Evolutionary conservation across 2,113 vertebrate genomes (phyloP).

Genomic region (Smithornis capensis): DNA sequence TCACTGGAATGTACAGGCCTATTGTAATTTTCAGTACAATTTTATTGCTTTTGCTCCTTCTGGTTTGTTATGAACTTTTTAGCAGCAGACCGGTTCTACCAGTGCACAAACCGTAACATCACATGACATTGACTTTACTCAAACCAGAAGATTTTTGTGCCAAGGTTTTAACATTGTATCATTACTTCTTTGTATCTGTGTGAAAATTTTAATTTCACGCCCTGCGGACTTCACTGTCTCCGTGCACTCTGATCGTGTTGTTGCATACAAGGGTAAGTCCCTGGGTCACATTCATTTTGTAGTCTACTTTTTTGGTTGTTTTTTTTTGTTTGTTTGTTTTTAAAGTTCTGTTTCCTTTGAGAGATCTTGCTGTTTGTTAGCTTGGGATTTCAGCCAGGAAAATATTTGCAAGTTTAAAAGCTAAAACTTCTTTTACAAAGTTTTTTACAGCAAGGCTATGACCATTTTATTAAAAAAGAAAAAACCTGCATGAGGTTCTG

Average conservation of each 20-base stretch:
- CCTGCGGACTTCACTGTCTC: constrained; percentile 62
- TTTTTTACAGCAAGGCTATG: background rate
- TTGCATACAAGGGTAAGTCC: constrained; percentile 64
- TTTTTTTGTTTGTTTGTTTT: background rate
- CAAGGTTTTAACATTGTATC: constrained; percentile 59
- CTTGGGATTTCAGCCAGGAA: background rate
- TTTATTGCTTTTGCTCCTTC: constrained; percentile 17
- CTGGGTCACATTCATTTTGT: constrained; percentile 63
- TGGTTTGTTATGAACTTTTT: constrained; percentile 38
- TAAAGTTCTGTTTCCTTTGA: constrained; percentile 42
- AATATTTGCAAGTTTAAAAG: constrained; percentile 14
- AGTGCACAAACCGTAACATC: constrained; percentile 45
- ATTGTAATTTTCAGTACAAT: background rate
- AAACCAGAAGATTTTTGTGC: constrained; percentile 62
- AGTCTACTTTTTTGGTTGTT: background rate
- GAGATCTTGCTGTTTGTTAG: constrained; percentile 26
- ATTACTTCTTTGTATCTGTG: constrained; percentile 65
- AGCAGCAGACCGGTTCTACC: constrained; percentile 38
- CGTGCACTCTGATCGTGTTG: constrained; percentile 49
- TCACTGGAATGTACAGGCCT: background rate
- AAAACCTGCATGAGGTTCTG: rapidly evolving
- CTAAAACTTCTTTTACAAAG: background rate
- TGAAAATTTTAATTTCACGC: constrained; percentile 75
- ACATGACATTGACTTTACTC: constrained; percentile 64
- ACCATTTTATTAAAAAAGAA: background rate